Percentiles rank a stretch among this genome's conserved stretches.
phyloP scores from a whole-genome alignment of 1,140 invertebrate genomes.

The Ectropis grisescens region DNA sequence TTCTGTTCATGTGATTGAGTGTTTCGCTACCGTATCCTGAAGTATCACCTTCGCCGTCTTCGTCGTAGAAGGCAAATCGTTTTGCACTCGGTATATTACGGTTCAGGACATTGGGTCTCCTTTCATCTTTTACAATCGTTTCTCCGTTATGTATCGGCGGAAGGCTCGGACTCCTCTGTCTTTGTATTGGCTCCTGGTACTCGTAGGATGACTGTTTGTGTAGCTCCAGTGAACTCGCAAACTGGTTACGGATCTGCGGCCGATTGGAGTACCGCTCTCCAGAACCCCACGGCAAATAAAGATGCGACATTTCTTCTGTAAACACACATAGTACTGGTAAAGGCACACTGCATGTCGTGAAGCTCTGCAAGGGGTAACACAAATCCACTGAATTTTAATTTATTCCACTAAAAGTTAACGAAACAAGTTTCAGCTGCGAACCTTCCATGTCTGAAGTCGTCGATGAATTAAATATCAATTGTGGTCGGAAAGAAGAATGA shows the following conservation, averaged over 20 bases:
- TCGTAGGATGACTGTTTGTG: conserved; percentile 58
- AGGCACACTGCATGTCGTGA: neutral
- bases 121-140: conserved; percentile 30
- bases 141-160: conserved; percentile 71
- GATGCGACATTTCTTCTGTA: conserved; percentile 63
- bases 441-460: conserved; percentile 35
- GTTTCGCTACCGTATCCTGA: conserved; percentile 82
- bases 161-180: conserved; percentile 72
- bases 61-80: conserved; percentile 61
- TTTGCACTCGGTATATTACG: conserved; percentile 52
- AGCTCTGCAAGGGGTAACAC: too few relatives aligned
- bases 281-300: conserved; percentile 54
- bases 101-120: conserved; percentile 31
- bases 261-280: conserved; percentile 53
- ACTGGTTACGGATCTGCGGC: conserved; percentile 57
- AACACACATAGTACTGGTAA: conserved; percentile 15
- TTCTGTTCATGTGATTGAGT: conserved; percentile 58
- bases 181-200: conserved; percentile 33
- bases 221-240: conserved; percentile 58
- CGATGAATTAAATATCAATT: conserved; percentile 32
- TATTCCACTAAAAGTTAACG: too few relatives aligned
- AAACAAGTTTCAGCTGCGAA: too few relatives aligned
- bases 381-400: too few relatives aligned
- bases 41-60: conserved; percentile 77
- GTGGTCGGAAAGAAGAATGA: conserved; percentile 15